phyloP scores from a whole-genome alignment of 2,113 vertebrate species.

The Girardinichthys multiradiatus region DNA sequence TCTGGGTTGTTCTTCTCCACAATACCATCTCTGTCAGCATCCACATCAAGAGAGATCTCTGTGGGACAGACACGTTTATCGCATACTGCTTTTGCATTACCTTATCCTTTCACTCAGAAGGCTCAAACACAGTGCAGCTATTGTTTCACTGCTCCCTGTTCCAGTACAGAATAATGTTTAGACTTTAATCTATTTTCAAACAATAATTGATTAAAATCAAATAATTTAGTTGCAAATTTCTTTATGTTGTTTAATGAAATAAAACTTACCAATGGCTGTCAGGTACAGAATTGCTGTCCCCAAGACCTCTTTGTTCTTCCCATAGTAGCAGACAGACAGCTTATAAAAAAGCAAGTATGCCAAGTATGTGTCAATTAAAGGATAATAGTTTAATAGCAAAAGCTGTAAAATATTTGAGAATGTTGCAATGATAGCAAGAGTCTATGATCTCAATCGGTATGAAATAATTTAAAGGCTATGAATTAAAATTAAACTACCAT shows the following conservation, averaged over 20 bases:
- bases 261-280: constrained; percentile 89
- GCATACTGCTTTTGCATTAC: not conserved
- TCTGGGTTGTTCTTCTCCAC: constrained; percentile 91
- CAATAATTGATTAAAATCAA: not conserved
- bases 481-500: too few species aligned
- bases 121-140: not conserved
- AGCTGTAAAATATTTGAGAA: not conserved
- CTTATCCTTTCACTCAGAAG: not conserved
- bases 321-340: constrained; percentile 88
- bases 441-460: too few species aligned
- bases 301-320: constrained; percentile 68
- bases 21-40: constrained; percentile 86
- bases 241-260: not conserved
- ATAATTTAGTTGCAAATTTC: too few species aligned
- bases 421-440: not conserved
- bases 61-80: constrained; percentile 22
- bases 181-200: not conserved
- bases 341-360: constrained; percentile 45
- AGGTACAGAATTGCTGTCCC: constrained; percentile 87
- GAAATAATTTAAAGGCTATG: too few species aligned
- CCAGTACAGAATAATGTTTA: constrained; percentile 1
- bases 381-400: not conserved
- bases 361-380: not conserved
- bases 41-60: constrained; percentile 95
- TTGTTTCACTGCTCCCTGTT: not conserved